Conservation (phyloP, 2,888 invertebrate genomes). For the Folsomia manolachei region DNA sequence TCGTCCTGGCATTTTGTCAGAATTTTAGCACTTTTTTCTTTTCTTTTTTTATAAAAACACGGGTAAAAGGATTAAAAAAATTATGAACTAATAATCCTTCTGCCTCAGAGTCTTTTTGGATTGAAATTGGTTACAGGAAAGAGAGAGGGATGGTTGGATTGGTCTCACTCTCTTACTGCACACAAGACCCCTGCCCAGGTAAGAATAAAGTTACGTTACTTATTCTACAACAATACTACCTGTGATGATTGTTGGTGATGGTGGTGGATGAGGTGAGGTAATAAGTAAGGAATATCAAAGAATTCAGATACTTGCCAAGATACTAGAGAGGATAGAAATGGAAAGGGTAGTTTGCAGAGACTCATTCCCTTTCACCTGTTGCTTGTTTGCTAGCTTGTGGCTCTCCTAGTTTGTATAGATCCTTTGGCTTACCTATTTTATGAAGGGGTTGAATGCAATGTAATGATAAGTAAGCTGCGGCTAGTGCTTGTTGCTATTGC, state of each 20-base stretch:
- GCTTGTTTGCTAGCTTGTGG: background rate
- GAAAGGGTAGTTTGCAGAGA: background rate
- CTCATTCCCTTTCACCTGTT: constrained; percentile 20
- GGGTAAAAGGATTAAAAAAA: background rate
- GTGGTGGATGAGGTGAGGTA: background rate
- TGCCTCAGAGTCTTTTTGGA: background rate
- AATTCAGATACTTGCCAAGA: too few relatives aligned
- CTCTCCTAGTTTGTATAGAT: background rate
- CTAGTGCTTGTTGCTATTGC: background rate
- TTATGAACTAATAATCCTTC: background rate
- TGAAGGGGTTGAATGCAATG: background rate
- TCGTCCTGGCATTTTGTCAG: background rate
- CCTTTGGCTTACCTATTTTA: background rate
- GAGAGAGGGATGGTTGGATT: background rate
- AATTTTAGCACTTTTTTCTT: background rate
- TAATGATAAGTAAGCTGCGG: too few relatives aligned
- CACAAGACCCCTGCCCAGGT: background rate
- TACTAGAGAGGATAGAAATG: too few relatives aligned
- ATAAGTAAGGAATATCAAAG: too few relatives aligned
- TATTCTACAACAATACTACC: background rate
- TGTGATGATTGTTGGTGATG: background rate
- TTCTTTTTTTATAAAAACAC: background rate
- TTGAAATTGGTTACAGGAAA: background rate
- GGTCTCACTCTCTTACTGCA: background rate
- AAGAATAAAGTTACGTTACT: background rate